Base-by-base conservation (phyloP, 2,888 invertebrate species). In the Drosophila birchii region DNA sequence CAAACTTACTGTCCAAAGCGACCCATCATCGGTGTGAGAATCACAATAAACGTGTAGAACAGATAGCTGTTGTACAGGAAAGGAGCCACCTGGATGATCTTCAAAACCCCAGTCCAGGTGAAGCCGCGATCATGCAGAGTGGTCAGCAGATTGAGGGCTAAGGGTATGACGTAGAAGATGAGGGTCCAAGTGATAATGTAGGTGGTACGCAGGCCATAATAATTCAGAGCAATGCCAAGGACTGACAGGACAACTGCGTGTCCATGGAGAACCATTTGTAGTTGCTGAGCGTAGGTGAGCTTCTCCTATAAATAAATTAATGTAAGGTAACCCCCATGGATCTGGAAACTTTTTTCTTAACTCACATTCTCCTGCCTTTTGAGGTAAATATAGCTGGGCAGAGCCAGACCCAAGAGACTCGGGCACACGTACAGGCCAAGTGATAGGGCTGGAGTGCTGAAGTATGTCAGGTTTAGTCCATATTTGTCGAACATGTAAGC, bases 11-110 rank as follows among this genome's bases (percentile, higher is more conserved):
- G 12, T 9, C 80, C 80, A 12, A n/a, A 90, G 8, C 95, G 91
- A 2, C 94, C 95, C 92, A 94, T 93, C 76, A 95, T 94, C 0
- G 95, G 95, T 2, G 94, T 93, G 59, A 95, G 93, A 49, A 94
- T 91, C 39, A 92, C 92, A 29, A 93, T 90, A 18, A 93, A 90
- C 5, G 92, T 91, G 70, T 93, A 90, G 41, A 93, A 89, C 23
- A 93, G 78, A 79, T 94, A 94, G 11, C 93, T 83, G 16, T 92
- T 84, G 57, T 93, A 91, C 6, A 93, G 66, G 45, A 93, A 90
- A 0, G 94, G 93, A 36, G 94, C 71, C 1, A 93, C 76, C 78
- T 92, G 90, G 81, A 91, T 70, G 62, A 78, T 26, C 41, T 93
- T 81, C 38, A 93, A 90, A 1, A 89, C 26, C 5, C 81, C 79